phyloP scores from a whole-genome alignment of 2,888 invertebrate species.

The Mythimna albipuncta region DNA sequence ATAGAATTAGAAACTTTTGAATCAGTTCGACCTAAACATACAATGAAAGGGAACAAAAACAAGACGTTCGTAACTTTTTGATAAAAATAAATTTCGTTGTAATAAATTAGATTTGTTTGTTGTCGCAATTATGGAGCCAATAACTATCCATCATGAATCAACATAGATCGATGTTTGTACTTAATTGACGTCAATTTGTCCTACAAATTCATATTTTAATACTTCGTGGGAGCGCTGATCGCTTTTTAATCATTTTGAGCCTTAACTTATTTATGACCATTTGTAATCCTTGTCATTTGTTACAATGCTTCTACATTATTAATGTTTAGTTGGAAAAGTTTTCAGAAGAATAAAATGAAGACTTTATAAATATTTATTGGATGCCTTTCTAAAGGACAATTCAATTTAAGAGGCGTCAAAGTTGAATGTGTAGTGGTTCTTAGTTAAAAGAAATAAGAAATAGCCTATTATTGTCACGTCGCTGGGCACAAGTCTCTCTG shows the following conservation, averaged over 20 bases:
- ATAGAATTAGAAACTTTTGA: conserved; percentile 22
- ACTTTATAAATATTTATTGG: conserved; percentile 14
- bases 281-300: conserved; percentile 48
- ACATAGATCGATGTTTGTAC: conserved; percentile 25
- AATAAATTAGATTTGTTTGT: conserved; percentile 44
- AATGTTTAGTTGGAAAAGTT: conserved; percentile 36
- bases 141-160: conserved; percentile 19
- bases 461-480: conserved; percentile 38
- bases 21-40: conserved; percentile 29
- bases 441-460: conserved; percentile 26
- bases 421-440: conserved; percentile 30
- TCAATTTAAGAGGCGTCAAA: conserved; percentile 21
- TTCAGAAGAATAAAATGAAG: conserved; percentile 11
- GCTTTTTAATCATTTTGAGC: conserved; percentile 55
- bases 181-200: conserved; percentile 29
- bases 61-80: conserved; percentile 25
- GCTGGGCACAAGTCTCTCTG: conserved; percentile 38
- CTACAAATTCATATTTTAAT: conserved; percentile 40
- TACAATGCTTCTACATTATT: conserved; percentile 34
- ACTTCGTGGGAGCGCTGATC: conserved; percentile 32
- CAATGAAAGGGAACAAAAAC: conserved; percentile 25
- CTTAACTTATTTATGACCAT: conserved; percentile 30
- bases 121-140: conserved; percentile 13
- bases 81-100: conserved; percentile 32
- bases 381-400: conserved; percentile 22